These are phyloP conservation scores for Meiosimyza platycephala DNA, from an alignment of 2,888 invertebrate genomes.

Conservation along the genomic window DNA sequence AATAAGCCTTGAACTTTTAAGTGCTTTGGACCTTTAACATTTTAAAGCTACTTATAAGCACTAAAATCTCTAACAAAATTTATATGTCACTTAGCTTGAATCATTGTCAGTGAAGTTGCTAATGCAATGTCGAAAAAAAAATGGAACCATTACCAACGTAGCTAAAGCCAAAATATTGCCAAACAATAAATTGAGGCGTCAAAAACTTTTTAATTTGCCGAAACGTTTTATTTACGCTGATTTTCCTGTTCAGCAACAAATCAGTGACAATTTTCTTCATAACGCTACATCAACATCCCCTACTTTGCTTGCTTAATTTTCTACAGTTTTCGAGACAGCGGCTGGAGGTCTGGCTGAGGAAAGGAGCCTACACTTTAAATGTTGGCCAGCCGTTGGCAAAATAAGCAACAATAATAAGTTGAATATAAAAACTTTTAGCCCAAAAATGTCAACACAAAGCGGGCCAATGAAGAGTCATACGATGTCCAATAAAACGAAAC, in stretches of 20 bases:
- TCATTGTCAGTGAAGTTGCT: no score
- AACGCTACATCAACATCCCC: background rate
- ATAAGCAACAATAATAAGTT: constrained; percentile 16
- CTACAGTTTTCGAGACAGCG: background rate
- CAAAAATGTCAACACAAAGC: background rate
- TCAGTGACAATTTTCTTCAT: no score
- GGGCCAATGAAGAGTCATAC: background rate
- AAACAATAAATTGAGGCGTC: constrained; percentile 14
- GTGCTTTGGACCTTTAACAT: no score
- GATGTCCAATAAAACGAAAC: constrained; percentile 61
- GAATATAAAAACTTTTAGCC: constrained; percentile 27
- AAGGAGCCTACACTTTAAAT: constrained; percentile 23
- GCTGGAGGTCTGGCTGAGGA: background rate
- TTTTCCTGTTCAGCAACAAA: constrained; percentile 22
- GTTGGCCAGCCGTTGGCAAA: constrained; percentile 36
- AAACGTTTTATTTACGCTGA: constrained; percentile 27
- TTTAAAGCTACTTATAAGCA: no score
- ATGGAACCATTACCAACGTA: background rate
- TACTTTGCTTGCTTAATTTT: background rate
- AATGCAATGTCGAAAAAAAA: no score
- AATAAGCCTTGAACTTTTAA: no score
- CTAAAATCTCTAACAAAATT: no score
- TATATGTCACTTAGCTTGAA: no score
- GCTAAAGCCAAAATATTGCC: background rate
- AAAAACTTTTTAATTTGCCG: constrained; percentile 30